Evolutionary conservation across 1,140 invertebrate genomes (phyloP).

Genomic region (Drosophila bocki): DNA sequence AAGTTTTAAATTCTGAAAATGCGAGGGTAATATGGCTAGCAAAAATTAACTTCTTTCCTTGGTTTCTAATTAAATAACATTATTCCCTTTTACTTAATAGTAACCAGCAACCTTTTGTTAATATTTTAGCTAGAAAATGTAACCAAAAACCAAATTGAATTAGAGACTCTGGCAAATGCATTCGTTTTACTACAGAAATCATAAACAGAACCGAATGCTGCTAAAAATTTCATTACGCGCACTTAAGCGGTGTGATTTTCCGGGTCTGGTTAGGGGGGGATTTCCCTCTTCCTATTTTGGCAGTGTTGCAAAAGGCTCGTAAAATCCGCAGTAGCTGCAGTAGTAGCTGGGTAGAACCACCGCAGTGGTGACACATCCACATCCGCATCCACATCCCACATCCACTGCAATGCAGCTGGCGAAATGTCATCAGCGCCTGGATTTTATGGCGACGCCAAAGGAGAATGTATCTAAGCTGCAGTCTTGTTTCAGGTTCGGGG

Average conservation of each 20-base stretch:
- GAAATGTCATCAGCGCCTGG: slow-evolving; percentile 70
- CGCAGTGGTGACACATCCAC: slow-evolving; percentile 48
- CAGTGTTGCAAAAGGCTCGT: slow-evolving; percentile 55
- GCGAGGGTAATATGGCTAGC: too few relatives aligned
- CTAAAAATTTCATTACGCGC: slow-evolving; percentile 63
- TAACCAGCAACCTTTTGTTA: slow-evolving; percentile 1
- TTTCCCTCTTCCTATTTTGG: not conserved
- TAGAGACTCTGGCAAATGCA: slow-evolving; percentile 24
- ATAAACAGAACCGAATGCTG: slow-evolving; percentile 52
- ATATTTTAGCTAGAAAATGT: not conserved
- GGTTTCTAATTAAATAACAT: not conserved
- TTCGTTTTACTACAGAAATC: slow-evolving; percentile 45
- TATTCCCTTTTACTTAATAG: not conserved
- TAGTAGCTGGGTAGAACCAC: slow-evolving; percentile 15
- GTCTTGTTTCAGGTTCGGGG: slow-evolving; percentile 9
- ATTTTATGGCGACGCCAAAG: slow-evolving; percentile 64
- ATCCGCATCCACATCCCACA: slow-evolving; percentile 28
- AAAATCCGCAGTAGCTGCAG: slow-evolving; percentile 54
- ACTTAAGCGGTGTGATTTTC: slow-evolving; percentile 57
- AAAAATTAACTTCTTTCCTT: too few relatives aligned
- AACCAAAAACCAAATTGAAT: slow-evolving; percentile 39
- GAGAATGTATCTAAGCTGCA: slow-evolving; percentile 75
- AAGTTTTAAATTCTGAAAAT: too few relatives aligned
- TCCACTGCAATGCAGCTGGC: slow-evolving; percentile 74
- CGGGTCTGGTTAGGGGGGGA: not conserved